Conservation (phyloP, 1,140 invertebrate species). For the Brachionus asplanchnoidis region DNA sequence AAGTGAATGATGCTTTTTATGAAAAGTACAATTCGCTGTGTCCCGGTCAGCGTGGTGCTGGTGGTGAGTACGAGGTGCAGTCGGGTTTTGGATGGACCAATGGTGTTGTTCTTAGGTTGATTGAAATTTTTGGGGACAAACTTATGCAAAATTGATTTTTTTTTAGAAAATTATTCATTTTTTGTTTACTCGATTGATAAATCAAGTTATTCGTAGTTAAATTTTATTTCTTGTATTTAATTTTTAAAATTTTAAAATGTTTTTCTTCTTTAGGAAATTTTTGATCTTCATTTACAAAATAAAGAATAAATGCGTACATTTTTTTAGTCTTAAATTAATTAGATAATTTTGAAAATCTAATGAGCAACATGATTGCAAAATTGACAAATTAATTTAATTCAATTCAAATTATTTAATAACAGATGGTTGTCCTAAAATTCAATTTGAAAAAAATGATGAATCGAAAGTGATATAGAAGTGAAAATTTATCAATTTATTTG, state of each 20-base stretch:
- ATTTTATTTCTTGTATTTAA: background rate
- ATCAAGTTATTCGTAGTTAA: background rate
- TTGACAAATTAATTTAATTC: too few species aligned
- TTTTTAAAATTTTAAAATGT: background rate
- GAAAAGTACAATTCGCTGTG: slow-evolving; percentile 78
- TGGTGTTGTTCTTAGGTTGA: slow-evolving; percentile 74
- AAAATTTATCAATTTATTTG: too few species aligned
- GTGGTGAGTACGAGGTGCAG: slow-evolving; percentile 83
- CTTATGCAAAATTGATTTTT: background rate
- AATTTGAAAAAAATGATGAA: too few species aligned
- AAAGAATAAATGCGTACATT: too few species aligned
- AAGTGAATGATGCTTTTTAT: slow-evolving; percentile 69
- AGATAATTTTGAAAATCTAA: too few species aligned
- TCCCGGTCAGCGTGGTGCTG: slow-evolving; percentile 68
- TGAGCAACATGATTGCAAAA: too few species aligned
- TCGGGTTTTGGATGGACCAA: slow-evolving; percentile 91
- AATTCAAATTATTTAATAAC: too few species aligned
- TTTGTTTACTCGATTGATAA: background rate
- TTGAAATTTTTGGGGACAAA: slow-evolving; percentile 50
- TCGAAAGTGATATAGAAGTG: too few species aligned
- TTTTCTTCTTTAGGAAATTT: background rate
- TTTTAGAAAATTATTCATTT: background rate
- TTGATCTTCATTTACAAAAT: background rate
- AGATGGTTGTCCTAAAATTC: too few species aligned
- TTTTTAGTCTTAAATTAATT: too few species aligned